Conservation (phyloP, 2,113 vertebrate species). For the Syngnathus scovelli region DNA sequence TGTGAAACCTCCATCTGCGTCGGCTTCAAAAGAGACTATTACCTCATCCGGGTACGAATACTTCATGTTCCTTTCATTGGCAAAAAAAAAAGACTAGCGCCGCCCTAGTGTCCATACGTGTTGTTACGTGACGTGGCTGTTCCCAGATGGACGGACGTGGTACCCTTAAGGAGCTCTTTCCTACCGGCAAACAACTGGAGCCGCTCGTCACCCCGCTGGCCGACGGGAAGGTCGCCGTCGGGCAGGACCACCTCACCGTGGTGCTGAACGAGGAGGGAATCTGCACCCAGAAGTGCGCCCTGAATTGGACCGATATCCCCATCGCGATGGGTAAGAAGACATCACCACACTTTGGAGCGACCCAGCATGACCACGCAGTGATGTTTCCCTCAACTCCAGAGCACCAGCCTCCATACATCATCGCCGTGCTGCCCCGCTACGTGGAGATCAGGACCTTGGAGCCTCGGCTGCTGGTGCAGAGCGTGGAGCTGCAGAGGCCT, state of each 20-base stretch:
- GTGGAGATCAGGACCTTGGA: slow-evolving; percentile 96
- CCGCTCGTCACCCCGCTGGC: slow-evolving; percentile 90
- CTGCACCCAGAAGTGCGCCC: slow-evolving; percentile 94
- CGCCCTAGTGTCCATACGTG: not conserved
- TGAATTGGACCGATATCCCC: slow-evolving; percentile 98
- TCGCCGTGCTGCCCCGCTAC: slow-evolving; percentile 90
- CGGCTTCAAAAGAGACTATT: slow-evolving; percentile 97
- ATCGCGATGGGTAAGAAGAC: slow-evolving; percentile 89
- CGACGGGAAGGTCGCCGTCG: slow-evolving; percentile 94
- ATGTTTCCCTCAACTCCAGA: slow-evolving; percentile 61
- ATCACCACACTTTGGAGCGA: not conserved
- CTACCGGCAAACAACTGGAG: slow-evolving; percentile 95
- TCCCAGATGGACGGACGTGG: slow-evolving; percentile 91
- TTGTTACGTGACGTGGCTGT: not conserved
- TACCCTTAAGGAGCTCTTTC: slow-evolving; percentile 94
- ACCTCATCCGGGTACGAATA: slow-evolving; percentile 85
- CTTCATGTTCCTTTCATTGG: not conserved
- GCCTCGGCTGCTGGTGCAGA: slow-evolving; percentile 92
- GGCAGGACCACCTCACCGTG: slow-evolving; percentile 95
- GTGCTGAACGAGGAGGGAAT: slow-evolving; percentile 91
- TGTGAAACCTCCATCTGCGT: slow-evolving; percentile 97
- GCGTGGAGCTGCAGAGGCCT: slow-evolving; percentile 91
- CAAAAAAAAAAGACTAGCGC: not conserved
- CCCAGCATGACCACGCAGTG: no score
- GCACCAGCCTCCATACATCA: slow-evolving; percentile 95